Evolutionary conservation across 2,797 vertebrate species (phyloP), one percentile per base, ranked within the genome.

Genomic region (Mormyrops boulengeri): DNA sequence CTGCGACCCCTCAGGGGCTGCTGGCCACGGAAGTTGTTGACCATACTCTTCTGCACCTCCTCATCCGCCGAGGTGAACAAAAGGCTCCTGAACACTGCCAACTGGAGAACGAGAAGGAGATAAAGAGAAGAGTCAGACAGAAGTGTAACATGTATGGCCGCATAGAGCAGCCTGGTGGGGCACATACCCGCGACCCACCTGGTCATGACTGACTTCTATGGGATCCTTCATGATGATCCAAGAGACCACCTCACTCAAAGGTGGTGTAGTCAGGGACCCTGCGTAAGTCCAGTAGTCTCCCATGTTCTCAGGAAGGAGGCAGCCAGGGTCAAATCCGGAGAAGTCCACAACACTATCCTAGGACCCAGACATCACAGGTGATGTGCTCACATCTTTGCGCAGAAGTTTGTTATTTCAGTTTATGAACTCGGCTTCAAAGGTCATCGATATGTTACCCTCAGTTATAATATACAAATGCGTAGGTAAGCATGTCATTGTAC

Each of bases 161-260:
- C 47, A 90, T 91, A 85, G 3, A 41, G 14, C 38, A 11, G 41
- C 87, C 19, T 4, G 17, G 4, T 38, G 38, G 80, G 22, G 22
- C 53, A 53, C 30, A 88, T 7, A 55, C 22, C 22, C 34, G 19
- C 0, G n/a, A 22, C 22, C 60, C 52, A 99, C 98, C 98, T 99
- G 98, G 91, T 97, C 95, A 1, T 96, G 96, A 91, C 97, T 97
- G 91, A 99, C 97, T 95, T 99, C 97, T 2, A 99, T 94, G 0
- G 97, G 97, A 91, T 96, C 94, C 94, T 98, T 98, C 96, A 98
- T 97, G 57, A 99, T 92, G 50, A 99, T 97, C 98, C 98, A 99
- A 0, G 96, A 97, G 93, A 99, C 98, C 0, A 97, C 97, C 91
- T 99, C 98, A 0, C 97, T 97, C 85, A 98, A 96, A 0, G 98